Evolutionary conservation across 2,113 vertebrate species (phyloP).

Genomic region (Rhynchopsitta pachyrhyncha): DNA sequence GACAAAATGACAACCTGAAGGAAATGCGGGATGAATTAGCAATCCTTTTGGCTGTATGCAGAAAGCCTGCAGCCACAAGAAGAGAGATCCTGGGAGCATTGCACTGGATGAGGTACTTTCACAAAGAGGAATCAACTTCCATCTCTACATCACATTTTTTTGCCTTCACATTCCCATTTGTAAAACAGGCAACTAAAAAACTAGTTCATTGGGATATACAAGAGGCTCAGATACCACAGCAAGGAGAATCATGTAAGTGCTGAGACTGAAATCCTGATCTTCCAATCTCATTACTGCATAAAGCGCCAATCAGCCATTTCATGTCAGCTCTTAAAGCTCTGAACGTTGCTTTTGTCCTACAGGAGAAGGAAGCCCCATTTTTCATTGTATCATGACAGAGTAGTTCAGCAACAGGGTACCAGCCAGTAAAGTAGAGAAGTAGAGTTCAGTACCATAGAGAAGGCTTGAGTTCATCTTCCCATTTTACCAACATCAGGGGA

Average conservation of each 20-base stretch:
- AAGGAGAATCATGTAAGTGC: not conserved
- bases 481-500: not conserved
- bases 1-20: not conserved
- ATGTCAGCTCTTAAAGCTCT: not conserved
- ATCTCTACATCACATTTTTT: not conserved
- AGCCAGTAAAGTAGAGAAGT: not conserved
- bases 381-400: not conserved
- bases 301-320: not conserved
- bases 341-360: not conserved
- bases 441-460: not conserved
- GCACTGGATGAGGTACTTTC: not conserved
- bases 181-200: not conserved
- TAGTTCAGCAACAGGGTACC: not conserved
- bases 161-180: not conserved
- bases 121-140: not conserved
- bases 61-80: not conserved
- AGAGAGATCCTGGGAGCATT: not conserved
- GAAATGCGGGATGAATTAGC: not conserved
- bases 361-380: not conserved
- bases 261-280: not conserved
- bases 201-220: not conserved
- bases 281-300: fast-evolving
- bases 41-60: not conserved
- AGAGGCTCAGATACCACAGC: not conserved
- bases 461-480: not conserved